These are phyloP conservation scores for Sinopyrophorus schimmeli DNA, from an alignment of 2,888 invertebrate genomes.

Conservation along the genomic window DNA sequence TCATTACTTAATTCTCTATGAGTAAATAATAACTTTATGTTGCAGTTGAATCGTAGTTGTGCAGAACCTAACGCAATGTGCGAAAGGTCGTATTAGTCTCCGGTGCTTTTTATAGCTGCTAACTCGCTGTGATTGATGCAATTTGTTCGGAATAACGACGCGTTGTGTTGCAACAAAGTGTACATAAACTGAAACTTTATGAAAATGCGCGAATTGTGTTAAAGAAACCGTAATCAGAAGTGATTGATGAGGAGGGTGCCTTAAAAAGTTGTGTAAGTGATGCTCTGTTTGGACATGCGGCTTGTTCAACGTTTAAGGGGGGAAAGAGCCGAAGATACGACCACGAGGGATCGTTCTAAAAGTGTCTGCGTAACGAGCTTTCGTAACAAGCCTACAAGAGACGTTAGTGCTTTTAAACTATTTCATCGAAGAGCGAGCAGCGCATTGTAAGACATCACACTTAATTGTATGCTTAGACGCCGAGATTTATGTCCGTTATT, in stretches of 20 bases:
- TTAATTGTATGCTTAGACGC: constrained; percentile 10
- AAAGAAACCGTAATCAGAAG: constrained; percentile 16
- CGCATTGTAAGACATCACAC: constrained; percentile 67
- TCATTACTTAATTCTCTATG: constrained; percentile 7
- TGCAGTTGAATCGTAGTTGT: no score
- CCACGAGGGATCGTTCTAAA: constrained; percentile 67
- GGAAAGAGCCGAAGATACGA: constrained; percentile 51
- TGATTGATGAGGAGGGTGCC: constrained; percentile 26
- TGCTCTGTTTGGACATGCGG: constrained; percentile 59
- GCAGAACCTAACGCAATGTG: no score
- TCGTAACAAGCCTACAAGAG: constrained; percentile 62
- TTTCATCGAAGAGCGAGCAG: constrained; percentile 73
- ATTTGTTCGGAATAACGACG: constrained; percentile 2
- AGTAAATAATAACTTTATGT: no score
- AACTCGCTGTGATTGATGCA: constrained; percentile 14
- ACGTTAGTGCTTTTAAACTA: constrained; percentile 63
- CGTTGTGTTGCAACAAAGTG: constrained; percentile 11
- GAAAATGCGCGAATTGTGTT: constrained; percentile 13
- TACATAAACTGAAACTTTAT: constrained; percentile 2
- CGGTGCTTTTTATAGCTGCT: constrained; percentile 9
- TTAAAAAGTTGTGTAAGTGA: constrained; percentile 36
- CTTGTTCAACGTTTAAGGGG: constrained; percentile 58
- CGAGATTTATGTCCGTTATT: constrained; percentile 8
- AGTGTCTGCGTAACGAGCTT: constrained; percentile 73
- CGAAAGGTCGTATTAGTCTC: no score